Percentiles rank a stretch among this genome's conserved stretches.
Conservation (phyloP, 92 coral and sea anemone species). For the Heteractis magnifica region DNA sequence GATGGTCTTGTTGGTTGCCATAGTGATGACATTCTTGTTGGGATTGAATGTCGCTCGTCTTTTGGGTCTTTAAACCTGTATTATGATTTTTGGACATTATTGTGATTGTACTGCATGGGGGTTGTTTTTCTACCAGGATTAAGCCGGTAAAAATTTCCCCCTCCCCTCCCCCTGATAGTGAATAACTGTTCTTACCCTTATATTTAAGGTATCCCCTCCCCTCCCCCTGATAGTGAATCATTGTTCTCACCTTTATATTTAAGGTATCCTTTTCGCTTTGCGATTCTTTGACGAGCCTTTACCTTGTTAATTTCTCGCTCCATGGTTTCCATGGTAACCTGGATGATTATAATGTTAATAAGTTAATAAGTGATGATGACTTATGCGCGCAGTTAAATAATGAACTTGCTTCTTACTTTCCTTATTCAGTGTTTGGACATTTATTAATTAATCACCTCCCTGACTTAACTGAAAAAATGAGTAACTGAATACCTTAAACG, state of each 20-base stretch:
- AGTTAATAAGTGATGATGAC: too few relatives aligned
- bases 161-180: neutral
- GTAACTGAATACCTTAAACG: too few relatives aligned
- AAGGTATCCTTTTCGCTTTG: conserved; percentile 1
- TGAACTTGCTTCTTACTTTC: too few relatives aligned
- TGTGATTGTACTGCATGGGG: neutral
- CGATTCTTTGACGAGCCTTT: conserved; percentile 1
- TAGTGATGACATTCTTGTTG: neutral
- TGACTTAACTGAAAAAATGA: too few relatives aligned
- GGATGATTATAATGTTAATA: neutral
- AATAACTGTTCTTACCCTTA: neutral
- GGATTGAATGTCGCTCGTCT: neutral
- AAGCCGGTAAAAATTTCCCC: neutral
- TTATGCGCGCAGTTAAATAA: too few relatives aligned
- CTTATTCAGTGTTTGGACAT: too few relatives aligned
- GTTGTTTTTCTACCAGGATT: too few relatives aligned
- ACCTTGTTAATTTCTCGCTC: neutral
- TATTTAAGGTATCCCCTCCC: neutral
- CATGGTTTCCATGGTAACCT: neutral
- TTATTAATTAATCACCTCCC: too few relatives aligned
- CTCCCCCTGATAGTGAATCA: neutral
- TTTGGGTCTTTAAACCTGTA: neutral
- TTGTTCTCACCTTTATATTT: neutral
- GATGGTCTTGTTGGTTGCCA: conserved; percentile 2
- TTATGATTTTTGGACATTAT: too few relatives aligned